These are phyloP conservation scores for Pteruthius melanotis DNA, from an alignment of 2,113 vertebrate species.

Conservation along the genomic window DNA sequence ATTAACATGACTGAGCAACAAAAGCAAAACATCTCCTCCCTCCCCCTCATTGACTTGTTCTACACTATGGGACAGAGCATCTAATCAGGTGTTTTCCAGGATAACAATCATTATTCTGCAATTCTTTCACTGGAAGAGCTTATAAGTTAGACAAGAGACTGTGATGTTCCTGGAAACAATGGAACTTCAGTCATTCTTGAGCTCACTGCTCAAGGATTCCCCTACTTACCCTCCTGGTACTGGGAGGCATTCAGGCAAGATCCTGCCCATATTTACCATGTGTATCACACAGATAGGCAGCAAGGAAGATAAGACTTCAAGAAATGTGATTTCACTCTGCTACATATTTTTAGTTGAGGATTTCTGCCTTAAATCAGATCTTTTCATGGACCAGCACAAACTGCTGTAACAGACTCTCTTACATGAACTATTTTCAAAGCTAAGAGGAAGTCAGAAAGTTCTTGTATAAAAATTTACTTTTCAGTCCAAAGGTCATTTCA, in stretches of 20 bases:
- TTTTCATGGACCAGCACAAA: background rate
- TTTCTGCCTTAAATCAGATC: background rate
- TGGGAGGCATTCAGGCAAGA: background rate
- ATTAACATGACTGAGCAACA: background rate
- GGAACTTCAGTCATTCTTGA: background rate
- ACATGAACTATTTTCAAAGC: background rate
- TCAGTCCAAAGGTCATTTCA: background rate
- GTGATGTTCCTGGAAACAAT: background rate
- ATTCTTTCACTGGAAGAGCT: background rate
- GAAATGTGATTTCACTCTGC: background rate
- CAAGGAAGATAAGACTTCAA: background rate
- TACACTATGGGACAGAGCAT: background rate
- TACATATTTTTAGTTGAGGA: background rate
- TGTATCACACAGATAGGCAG: background rate
- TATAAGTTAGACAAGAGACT: background rate
- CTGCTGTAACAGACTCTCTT: background rate
- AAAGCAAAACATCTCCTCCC: background rate
- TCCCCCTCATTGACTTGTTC: background rate
- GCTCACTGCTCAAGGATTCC: background rate
- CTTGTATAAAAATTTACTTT: background rate
- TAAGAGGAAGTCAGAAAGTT: background rate
- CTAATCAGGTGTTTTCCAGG: background rate
- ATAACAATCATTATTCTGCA: background rate
- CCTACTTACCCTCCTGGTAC: rapidly evolving
- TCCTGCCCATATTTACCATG: background rate